A percentile compares a stretch with the other conserved stretches of the same genome.
Evolutionary conservation across 2,888 invertebrate species (phyloP).

Genomic region (Axea sp.): DNA sequence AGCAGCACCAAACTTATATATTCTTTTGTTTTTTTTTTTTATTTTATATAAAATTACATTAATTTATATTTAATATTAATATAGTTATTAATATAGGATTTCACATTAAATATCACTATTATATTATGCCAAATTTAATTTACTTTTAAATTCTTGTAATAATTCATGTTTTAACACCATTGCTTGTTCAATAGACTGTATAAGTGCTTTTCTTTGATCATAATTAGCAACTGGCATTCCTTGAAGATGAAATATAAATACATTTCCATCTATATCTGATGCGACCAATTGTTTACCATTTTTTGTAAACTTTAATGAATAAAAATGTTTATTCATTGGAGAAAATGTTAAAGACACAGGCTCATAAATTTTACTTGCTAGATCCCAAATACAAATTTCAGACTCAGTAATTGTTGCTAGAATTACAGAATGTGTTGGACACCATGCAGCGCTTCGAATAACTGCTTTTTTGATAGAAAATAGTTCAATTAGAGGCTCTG

Average conservation of each 20-base stretch:
- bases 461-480: conserved; percentile 79
- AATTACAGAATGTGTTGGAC: conserved; percentile 87
- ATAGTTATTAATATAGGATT: too few relatives aligned
- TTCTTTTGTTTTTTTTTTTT: too few relatives aligned
- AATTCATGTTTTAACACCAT: conserved; percentile 84
- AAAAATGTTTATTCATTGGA: conserved; percentile 79
- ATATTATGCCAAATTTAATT: neutral
- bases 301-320: conserved; percentile 83
- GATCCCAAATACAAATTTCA: conserved; percentile 88
- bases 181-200: conserved; percentile 83
- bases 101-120: too few relatives aligned
- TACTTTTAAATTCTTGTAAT: conserved; percentile 80
- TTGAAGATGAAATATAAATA: conserved; percentile 85
- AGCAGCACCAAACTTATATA: too few relatives aligned
- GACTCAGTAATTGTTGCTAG: conserved; percentile 85
- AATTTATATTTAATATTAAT: too few relatives aligned
- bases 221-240: conserved; percentile 88
- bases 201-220: conserved; percentile 84
- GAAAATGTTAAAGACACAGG: conserved; percentile 83
- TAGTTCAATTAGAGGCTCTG: conserved; percentile 83
- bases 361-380: conserved; percentile 85
- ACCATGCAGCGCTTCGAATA: conserved; percentile 84
- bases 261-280: conserved; percentile 84
- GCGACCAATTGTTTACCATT: conserved; percentile 86
- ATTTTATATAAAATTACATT: too few relatives aligned